Conservation (phyloP, 2,888 invertebrate species). For the Lasioglossum morio region DNA sequence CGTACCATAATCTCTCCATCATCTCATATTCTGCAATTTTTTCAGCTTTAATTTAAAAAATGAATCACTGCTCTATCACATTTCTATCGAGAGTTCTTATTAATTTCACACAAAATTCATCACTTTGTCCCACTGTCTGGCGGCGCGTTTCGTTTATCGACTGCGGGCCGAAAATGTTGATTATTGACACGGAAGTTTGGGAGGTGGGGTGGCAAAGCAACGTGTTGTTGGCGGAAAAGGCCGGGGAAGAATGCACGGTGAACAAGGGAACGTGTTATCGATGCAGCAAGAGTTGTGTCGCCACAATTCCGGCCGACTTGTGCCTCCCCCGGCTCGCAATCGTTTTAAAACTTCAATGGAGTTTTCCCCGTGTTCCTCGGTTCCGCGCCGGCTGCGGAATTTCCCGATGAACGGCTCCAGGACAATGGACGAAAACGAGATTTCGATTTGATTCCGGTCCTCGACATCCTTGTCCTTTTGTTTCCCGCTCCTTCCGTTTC, state of each 20-base stretch:
- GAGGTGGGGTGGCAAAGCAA: neutral
- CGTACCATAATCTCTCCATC: no score
- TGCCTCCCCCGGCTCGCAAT: neutral
- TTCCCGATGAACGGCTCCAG: slow-evolving; percentile 26
- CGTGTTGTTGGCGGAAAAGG: neutral
- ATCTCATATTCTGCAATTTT: no score
- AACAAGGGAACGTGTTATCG: slow-evolving; percentile 35
- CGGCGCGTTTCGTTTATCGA: neutral
- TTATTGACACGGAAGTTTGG: neutral
- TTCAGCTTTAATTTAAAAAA: no score
- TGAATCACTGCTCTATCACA: no score
- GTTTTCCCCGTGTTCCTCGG: slow-evolving; percentile 32
- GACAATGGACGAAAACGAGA: slow-evolving; percentile 43
- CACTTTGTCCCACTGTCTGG: neutral
- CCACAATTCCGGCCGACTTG: slow-evolving; percentile 32
- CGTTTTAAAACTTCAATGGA: slow-evolving; percentile 55
- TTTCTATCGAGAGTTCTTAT: no score
- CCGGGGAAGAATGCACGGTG: neutral
- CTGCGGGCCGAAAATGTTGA: neutral
- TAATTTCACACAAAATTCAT: no score
- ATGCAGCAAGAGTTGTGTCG: slow-evolving; percentile 41
- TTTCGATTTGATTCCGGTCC: slow-evolving; percentile 46
- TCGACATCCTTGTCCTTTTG: slow-evolving; percentile 23
- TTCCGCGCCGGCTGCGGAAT: slow-evolving; percentile 29
- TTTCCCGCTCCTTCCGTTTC: slow-evolving; percentile 20